Conservation (phyloP, 1,140 invertebrate species). For the Parapsyche elsis region DNA sequence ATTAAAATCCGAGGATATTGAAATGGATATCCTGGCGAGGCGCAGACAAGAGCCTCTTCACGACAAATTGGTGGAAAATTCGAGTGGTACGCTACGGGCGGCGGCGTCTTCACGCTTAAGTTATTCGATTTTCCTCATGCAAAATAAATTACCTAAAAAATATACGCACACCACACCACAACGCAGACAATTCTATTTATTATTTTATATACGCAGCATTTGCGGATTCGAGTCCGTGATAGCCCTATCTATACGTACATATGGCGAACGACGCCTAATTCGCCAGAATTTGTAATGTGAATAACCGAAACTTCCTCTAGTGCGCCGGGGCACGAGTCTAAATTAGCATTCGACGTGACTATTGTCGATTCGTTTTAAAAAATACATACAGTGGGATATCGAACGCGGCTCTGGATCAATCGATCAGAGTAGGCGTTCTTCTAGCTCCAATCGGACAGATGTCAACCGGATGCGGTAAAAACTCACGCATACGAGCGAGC, state of each 20-base stretch:
- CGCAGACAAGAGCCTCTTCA: constrained; percentile 34
- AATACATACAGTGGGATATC: background rate
- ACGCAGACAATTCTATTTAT: background rate
- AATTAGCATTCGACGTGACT: constrained; percentile 4
- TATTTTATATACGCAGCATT: background rate
- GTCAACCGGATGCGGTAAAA: constrained; percentile 29
- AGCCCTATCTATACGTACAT: background rate
- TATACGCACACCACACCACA: background rate
- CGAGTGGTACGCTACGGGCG: constrained; percentile 18
- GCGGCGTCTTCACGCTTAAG: constrained; percentile 21
- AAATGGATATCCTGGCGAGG: constrained; percentile 45
- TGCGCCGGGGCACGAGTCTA: background rate
- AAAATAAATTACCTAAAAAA: background rate
- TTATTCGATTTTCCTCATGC: constrained; percentile 7
- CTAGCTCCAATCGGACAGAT: constrained; percentile 5
- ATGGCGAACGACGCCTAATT: background rate
- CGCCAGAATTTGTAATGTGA: background rate
- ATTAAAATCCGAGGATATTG: constrained; percentile 49
- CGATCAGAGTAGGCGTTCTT: background rate
- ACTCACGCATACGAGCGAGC: background rate
- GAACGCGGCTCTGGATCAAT: background rate
- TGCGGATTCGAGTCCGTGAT: background rate
- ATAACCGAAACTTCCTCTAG: background rate
- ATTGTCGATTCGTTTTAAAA: background rate
- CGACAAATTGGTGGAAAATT: constrained; percentile 47